These are phyloP conservation scores for Silurus meridionalis DNA, from an alignment of 2,113 vertebrate genomes.

Conservation along the genomic window DNA sequence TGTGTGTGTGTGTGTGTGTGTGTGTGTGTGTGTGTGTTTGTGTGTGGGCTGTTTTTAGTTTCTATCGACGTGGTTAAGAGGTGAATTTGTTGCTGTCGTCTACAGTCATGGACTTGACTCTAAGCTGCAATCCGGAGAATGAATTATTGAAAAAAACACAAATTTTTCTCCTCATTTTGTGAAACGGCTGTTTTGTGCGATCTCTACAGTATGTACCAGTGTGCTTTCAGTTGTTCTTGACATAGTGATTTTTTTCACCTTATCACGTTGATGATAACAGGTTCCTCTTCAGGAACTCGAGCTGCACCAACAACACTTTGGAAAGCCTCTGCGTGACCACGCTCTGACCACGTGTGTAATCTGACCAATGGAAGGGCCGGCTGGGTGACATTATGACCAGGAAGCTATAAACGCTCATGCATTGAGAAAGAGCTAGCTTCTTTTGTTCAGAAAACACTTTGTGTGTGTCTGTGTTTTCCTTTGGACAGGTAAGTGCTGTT, in stretches of 20 bases:
- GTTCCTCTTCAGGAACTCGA: not conserved
- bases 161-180: not conserved
- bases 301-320: no score
- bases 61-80: constrained; percentile 11
- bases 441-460: no score
- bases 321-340: no score
- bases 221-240: not conserved
- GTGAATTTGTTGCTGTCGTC: not conserved
- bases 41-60: not conserved
- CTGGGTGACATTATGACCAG: no score
- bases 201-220: not conserved
- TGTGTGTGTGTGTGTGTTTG: no score
- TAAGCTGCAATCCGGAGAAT: not conserved
- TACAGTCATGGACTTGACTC: not conserved
- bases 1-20: not conserved
- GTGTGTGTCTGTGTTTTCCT: no score
- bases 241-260: not conserved
- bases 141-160: not conserved
- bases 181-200: not conserved
- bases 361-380: no score
- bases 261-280: not conserved
- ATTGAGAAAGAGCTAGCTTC: no score
- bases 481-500: no score
- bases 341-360: no score
- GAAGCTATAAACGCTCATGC: no score